phyloP scores from a whole-genome alignment of 2,113 vertebrate genomes.

The Scophthalmus maximus region DNA sequence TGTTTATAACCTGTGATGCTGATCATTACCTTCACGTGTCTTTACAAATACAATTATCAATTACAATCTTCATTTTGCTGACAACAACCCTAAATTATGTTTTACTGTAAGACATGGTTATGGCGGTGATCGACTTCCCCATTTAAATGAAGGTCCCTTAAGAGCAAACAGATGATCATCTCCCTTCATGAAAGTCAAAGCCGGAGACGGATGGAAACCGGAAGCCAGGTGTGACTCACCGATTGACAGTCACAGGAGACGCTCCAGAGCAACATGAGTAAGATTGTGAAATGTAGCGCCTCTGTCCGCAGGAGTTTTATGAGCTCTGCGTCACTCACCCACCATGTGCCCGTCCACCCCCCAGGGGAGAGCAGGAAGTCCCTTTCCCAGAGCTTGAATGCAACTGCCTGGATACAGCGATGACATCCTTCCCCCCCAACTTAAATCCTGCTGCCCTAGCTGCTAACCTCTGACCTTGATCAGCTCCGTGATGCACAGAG shows the following conservation, averaged over 20 bases:
- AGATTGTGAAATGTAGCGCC: constrained; percentile 57
- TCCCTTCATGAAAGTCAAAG: constrained; percentile 57
- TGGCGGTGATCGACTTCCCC: neutral
- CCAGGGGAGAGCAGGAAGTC: constrained; percentile 34
- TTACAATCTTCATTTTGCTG: neutral
- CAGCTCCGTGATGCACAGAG: constrained; percentile 37
- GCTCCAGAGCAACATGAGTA: constrained; percentile 71
- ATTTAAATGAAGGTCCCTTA: neutral
- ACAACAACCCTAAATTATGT: neutral
- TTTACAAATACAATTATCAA: neutral
- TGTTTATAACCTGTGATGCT: neutral
- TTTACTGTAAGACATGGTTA: neutral
- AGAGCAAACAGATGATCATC: constrained; percentile 25
- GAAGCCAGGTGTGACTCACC: constrained; percentile 60
- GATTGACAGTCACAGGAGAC: constrained; percentile 59
- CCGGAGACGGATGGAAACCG: constrained; percentile 28
- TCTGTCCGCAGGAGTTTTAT: constrained; percentile 32
- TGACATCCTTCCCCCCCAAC: constrained; percentile 35
- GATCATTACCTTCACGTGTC: neutral
- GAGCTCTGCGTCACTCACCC: constrained; percentile 65
- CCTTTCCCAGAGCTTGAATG: constrained; percentile 47
- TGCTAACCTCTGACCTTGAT: constrained; percentile 54
- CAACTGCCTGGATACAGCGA: constrained; percentile 41
- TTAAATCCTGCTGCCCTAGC: constrained; percentile 32
- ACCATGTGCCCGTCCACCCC: constrained; percentile 34